Evolutionary conservation across 2,797 vertebrate genomes (phyloP).

Genomic region (Chelmon rostratus): DNA sequence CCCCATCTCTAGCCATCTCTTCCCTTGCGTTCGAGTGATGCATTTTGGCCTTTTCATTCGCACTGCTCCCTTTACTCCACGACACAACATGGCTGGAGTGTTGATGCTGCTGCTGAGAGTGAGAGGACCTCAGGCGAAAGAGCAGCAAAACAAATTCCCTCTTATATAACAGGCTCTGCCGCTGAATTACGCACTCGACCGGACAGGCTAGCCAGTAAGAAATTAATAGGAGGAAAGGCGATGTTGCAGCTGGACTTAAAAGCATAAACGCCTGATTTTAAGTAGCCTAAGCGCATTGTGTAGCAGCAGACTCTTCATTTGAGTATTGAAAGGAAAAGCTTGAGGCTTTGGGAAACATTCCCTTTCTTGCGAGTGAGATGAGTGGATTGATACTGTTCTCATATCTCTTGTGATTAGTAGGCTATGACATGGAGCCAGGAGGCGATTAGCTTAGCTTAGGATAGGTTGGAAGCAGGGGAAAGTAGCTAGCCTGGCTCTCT

Average conservation of each 20-base stretch:
- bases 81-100: conserved; percentile 59
- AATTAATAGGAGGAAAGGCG: conserved; percentile 28
- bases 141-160: conserved; percentile 78
- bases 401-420: not conserved
- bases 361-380: not conserved
- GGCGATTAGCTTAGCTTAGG: not conserved
- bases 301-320: not conserved
- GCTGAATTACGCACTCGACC: conserved; percentile 56
- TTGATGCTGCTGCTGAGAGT: conserved; percentile 49
- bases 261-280: not conserved
- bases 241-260: conserved; percentile 1
- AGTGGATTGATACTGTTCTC: not conserved
- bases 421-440: not conserved
- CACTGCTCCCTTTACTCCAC: conserved; percentile 54
- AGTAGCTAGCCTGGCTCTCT: not conserved
- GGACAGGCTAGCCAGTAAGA: conserved; percentile 43
- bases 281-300: not conserved
- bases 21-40: conserved; percentile 9
- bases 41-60: conserved; percentile 73
- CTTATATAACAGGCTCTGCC: conserved; percentile 77
- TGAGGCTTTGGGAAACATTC: not conserved
- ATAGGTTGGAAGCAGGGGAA: not conserved
- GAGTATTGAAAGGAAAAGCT: not conserved
- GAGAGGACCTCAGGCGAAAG: conserved; percentile 74
- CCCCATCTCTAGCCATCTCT: conserved; percentile 32